Percentiles rank a stretch among this genome's conserved stretches.
These are phyloP conservation scores for Bombus soroeensis DNA, from an alignment of 1,140 invertebrate species.

Conservation along the genomic window DNA sequence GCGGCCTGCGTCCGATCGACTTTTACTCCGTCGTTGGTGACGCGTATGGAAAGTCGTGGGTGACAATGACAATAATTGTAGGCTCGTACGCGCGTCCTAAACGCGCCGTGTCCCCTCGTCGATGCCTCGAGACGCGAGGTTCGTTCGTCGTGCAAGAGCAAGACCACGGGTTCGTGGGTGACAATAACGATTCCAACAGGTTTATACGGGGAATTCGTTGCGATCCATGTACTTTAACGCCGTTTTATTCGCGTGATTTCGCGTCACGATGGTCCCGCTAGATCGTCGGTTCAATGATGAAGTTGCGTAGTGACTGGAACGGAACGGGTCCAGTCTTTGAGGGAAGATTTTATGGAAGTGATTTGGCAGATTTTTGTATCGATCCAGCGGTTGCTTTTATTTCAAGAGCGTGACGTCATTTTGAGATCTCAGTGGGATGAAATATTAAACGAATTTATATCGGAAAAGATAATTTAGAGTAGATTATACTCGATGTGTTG, in stretches of 20 bases:
- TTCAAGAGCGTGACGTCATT: background rate
- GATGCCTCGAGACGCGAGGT: background rate
- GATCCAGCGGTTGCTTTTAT: background rate
- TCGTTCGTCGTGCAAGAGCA: background rate
- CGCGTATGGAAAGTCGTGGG: conserved; percentile 68
- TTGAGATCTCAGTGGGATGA: background rate
- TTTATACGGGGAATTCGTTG: conserved; percentile 42
- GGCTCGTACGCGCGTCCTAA: conserved; percentile 8
- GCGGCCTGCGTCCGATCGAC: background rate
- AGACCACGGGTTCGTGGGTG: conserved; percentile 59
- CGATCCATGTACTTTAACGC: conserved; percentile 9
- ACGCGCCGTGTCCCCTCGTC: background rate
- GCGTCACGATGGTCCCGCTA: background rate
- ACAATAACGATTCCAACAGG: conserved; percentile 55
- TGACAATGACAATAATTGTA: conserved; percentile 66
- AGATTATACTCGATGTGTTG: too few relatives aligned
- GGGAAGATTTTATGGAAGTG: background rate
- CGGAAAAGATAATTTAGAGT: too few relatives aligned
- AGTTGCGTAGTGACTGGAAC: background rate
- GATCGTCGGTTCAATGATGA: conserved; percentile 17
- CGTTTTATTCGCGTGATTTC: conserved; percentile 34
- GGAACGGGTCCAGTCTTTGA: background rate
- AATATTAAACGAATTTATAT: too few relatives aligned
- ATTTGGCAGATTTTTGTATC: background rate
- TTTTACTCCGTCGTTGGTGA: conserved; percentile 20